Evolutionary conservation across 2,888 invertebrate genomes (phyloP).

Genomic region (Fissipunctia ypsillon): DNA sequence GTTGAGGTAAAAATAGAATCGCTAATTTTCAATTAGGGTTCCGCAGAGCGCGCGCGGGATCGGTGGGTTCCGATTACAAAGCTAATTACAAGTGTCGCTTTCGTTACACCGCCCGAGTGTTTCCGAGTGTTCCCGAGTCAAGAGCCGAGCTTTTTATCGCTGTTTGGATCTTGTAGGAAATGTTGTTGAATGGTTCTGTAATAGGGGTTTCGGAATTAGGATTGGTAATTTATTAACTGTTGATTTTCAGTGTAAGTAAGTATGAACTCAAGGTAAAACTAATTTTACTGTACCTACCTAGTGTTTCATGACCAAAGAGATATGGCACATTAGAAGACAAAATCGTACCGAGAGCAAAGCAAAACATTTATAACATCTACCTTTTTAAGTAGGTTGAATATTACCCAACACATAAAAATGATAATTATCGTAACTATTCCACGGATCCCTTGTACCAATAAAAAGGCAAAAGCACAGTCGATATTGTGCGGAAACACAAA

Average conservation of each 20-base stretch:
- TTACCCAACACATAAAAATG: background rate
- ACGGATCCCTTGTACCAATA: constrained; percentile 50
- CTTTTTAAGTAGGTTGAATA: background rate
- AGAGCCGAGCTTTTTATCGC: constrained; percentile 48
- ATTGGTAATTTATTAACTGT: constrained; percentile 38
- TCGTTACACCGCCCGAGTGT: constrained; percentile 68
- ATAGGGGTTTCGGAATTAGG: background rate
- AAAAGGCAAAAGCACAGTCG: constrained; percentile 64
- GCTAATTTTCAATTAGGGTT: constrained; percentile 84
- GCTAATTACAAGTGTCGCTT: constrained; percentile 87
- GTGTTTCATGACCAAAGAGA: background rate
- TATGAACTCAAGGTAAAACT: background rate
- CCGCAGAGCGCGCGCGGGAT: constrained; percentile 68
- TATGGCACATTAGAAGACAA: too few relatives aligned
- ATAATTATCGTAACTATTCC: constrained; percentile 24
- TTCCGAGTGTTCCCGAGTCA: constrained; percentile 45
- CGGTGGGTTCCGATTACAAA: constrained; percentile 83
- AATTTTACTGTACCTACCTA: background rate
- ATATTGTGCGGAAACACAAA: constrained; percentile 73
- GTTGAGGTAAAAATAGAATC: constrained; percentile 75
- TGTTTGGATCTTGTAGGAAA: constrained; percentile 48
- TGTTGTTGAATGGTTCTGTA: constrained; percentile 26
- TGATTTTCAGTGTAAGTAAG: background rate
- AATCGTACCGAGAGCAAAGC: background rate
- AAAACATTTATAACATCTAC: background rate